Evolutionary conservation across 2,113 vertebrate species (phyloP).

Genomic region (Menura novaehollandiae): DNA sequence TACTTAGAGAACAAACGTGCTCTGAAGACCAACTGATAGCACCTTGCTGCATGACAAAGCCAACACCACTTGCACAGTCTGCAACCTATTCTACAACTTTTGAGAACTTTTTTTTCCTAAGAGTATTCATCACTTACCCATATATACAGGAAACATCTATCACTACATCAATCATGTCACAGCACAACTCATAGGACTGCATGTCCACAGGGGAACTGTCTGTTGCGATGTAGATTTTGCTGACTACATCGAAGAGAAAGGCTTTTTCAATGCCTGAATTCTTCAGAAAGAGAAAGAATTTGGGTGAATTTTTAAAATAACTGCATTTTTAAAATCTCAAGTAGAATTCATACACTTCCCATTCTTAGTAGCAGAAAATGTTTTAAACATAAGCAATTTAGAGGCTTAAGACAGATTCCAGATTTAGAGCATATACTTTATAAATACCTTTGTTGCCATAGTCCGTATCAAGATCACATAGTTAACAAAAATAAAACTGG

Average conservation of each 20-base stretch:
- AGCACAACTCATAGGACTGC: conserved; percentile 98
- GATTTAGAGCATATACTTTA: background rate
- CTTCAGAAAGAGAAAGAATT: conserved; percentile 75
- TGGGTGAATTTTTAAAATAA: background rate
- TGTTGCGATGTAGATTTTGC: conserved; percentile 99
- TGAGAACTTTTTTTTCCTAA: background rate
- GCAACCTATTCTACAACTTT: background rate
- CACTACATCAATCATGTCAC: conserved; percentile 99
- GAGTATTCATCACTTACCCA: conserved; percentile 79
- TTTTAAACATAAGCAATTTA: background rate
- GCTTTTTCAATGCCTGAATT: conserved; percentile 99
- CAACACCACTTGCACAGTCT: background rate
- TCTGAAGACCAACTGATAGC: background rate
- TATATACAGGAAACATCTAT: conserved; percentile 99
- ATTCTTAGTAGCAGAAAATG: background rate
- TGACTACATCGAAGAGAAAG: conserved; percentile 98
- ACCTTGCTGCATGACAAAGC: background rate
- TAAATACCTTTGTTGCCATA: background rate
- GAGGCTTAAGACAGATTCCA: background rate
- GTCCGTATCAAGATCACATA: background rate
- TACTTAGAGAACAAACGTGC: background rate
- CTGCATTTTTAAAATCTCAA: background rate
- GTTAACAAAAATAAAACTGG: background rate
- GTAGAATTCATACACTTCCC: background rate
- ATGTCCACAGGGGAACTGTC: conserved; percentile 99